These are phyloP conservation scores for Linurgus olivaceus DNA, from an alignment of 2,797 vertebrate species.

Conservation along the genomic window DNA sequence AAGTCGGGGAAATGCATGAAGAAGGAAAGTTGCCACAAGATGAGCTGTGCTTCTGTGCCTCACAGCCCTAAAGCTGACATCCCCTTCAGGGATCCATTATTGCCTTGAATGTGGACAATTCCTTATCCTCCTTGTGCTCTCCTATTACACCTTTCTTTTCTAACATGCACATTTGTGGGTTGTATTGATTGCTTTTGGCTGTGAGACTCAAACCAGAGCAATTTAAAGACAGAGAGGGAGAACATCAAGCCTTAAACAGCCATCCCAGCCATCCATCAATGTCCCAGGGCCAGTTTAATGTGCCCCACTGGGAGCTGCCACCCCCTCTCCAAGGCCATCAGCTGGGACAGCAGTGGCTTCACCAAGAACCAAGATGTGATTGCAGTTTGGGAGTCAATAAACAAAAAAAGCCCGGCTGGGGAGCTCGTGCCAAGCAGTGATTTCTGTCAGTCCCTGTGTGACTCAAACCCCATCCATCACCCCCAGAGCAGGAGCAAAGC, in stretches of 20 bases:
- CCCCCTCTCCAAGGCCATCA: not conserved
- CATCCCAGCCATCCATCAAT: not conserved
- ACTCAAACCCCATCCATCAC: not conserved
- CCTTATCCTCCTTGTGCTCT: not conserved
- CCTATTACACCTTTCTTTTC: not conserved
- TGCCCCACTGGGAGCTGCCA: not conserved
- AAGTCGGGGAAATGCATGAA: not conserved
- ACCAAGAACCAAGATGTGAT: not conserved
- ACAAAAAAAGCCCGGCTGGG: not conserved
- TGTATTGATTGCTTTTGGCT: not conserved
- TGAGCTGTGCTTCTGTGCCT: not conserved
- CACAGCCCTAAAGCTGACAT: not conserved
- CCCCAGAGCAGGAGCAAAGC: not conserved
- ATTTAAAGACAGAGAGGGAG: not conserved
- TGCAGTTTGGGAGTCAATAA: not conserved
- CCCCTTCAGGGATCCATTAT: not conserved
- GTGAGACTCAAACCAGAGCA: not conserved
- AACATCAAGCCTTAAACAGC: not conserved
- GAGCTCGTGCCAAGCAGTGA: not conserved
- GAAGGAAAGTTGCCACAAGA: not conserved
- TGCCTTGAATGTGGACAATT: not conserved
- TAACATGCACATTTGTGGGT: not conserved
- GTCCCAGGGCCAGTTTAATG: not conserved
- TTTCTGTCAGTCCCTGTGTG: not conserved
- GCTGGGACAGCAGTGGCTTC: not conserved